Conservation (phyloP, 2,888 invertebrate species). For the Acrocyrtus sp. region DNA sequence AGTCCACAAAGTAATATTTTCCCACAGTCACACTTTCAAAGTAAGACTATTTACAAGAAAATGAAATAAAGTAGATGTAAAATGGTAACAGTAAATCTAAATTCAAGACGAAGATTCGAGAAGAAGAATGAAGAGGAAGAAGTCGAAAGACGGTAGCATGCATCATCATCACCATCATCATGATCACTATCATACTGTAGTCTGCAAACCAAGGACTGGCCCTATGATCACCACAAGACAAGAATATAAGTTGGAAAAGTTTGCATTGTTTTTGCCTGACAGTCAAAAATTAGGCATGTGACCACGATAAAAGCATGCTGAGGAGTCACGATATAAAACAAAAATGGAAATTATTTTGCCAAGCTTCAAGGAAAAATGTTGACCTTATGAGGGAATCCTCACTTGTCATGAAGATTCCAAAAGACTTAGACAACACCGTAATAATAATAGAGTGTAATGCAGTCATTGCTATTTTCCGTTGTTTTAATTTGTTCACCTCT, state of each 20-base stretch:
- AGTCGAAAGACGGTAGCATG: slow-evolving; percentile 19
- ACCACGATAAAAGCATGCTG: no score
- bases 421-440: slow-evolving; percentile 59
- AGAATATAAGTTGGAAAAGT: slow-evolving; percentile 17
- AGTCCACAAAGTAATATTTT: no score
- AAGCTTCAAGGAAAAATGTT: no score
- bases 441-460: slow-evolving; percentile 61
- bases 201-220: slow-evolving; percentile 60
- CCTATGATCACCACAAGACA: slow-evolving; percentile 43
- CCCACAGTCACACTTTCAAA: not conserved
- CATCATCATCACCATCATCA: slow-evolving; percentile 37
- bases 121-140: slow-evolving; percentile 20
- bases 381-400: no score
- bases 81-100: no score
- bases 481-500: slow-evolving; percentile 58
- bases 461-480: slow-evolving; percentile 52
- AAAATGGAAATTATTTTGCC: no score
- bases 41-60: not conserved
- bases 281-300: no score
- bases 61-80: no score
- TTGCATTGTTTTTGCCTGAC: no score
- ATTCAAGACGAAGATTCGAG: not conserved
- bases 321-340: no score
- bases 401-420: no score
- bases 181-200: slow-evolving; percentile 57